Evolutionary conservation across 2,113 vertebrate genomes (phyloP).

Genomic region (Eptesicus fuscus): DNA sequence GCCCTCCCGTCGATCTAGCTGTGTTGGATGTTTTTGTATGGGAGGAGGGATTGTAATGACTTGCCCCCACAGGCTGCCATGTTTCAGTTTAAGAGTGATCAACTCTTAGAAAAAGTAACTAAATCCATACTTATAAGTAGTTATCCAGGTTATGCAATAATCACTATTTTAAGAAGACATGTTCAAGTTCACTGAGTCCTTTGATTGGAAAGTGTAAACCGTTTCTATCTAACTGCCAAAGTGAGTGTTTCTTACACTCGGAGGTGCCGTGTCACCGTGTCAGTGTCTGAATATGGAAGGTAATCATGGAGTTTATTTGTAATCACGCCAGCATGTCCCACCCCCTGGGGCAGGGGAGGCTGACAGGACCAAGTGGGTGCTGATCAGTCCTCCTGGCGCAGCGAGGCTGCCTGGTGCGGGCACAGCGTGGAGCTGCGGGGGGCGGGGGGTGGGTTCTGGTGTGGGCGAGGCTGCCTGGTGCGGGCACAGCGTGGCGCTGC

Average conservation of each 20-base stretch:
- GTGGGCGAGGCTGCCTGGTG: neutral
- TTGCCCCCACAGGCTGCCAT: neutral
- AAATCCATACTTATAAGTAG: neutral
- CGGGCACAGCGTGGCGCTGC: too few relatives aligned
- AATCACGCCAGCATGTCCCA: neutral
- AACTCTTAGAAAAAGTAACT: neutral
- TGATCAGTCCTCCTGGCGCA: neutral
- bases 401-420: too few relatives aligned
- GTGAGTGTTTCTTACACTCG: neutral
- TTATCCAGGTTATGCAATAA: neutral
- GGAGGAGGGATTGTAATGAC: neutral
- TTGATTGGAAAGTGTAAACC: neutral
- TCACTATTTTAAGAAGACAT: neutral
- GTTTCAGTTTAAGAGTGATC: neutral
- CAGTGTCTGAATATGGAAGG: neutral
- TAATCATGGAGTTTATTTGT: neutral
- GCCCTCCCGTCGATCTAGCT: neutral
- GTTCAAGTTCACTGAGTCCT: neutral
- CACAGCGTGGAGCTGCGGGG: too few relatives aligned
- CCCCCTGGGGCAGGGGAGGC: too few relatives aligned
- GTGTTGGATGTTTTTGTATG: neutral
- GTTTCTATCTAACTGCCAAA: neutral
- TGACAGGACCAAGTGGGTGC: neutral
- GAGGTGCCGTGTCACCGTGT: neutral
- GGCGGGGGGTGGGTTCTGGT: too few relatives aligned